These are phyloP conservation scores for Heterocephalus glaber DNA, from an alignment of 2,113 vertebrate species.

Conservation along the genomic window DNA sequence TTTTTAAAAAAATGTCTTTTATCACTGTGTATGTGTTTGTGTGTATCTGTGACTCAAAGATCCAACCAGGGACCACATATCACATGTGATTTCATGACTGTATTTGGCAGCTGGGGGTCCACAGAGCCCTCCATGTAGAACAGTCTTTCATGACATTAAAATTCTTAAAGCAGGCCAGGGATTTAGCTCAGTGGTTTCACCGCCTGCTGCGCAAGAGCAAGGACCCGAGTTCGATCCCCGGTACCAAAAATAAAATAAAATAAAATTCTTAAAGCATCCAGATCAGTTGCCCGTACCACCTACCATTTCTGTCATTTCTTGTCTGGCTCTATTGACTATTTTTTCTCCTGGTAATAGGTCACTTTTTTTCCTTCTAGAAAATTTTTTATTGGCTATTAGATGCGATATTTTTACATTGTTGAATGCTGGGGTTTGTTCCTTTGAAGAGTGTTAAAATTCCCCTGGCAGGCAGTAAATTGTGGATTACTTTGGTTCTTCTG, in stretches of 20 bases:
- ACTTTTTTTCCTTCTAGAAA: not conserved
- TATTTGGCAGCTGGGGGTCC: not conserved
- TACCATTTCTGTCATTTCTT: not conserved
- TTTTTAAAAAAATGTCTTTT: not conserved
- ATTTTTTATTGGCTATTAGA: not conserved
- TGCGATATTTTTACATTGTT: not conserved
- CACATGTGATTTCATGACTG: not conserved
- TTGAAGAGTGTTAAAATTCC: not conserved
- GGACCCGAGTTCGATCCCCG: too few species aligned
- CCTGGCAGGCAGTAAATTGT: not conserved
- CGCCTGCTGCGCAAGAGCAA: too few species aligned
- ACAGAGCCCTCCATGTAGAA: not conserved
- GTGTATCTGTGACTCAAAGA: not conserved
- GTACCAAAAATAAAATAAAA: too few species aligned
- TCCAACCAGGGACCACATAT: not conserved
- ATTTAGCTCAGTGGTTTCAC: too few species aligned
- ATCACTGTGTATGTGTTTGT: not conserved
- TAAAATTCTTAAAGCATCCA: not conserved
- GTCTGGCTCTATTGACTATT: not conserved
- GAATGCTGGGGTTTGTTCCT: not conserved
- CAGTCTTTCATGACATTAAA: not conserved
- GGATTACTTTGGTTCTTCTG: not conserved
- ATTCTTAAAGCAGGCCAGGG: not conserved
- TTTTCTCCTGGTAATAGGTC: not conserved
- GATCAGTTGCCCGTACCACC: not conserved